Evolutionary conservation across 2,797 vertebrate genomes (phyloP), one percentile per base, ranked within the genome.

Genomic region (Cyprinodon diabolis): DNA sequence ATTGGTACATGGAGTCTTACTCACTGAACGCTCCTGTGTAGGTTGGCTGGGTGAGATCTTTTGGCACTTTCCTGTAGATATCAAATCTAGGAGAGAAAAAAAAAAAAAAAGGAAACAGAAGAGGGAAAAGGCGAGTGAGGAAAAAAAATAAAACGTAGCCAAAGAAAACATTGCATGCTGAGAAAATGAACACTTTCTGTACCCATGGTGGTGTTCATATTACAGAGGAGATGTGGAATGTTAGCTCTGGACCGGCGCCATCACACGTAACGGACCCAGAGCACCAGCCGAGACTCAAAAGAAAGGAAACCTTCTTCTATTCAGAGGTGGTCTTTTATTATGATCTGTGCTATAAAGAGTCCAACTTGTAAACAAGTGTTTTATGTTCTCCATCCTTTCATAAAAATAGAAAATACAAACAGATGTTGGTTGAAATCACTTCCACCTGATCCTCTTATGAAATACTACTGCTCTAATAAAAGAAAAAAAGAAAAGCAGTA

Each of bases 61-160:
- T 99, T 90, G 98, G 98, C 84, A 99, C 98, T 95, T 99, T 99
- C 95, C 98, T 97, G 96, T 99, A 99, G 95, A 99, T 98, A 94
- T 99, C 97, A 90, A 99, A 97, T 95, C 98, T 99, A 94, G 49
- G 91, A 78, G 86, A 76, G 83, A 62, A 85, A 68, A 76, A 47
- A 43, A 76, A 47, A 43, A 80, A n/a, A 77, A 72, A 76, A 25
- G 19, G 74, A 58, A 76, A 73, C 71, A 73, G 68, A 73, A 76
- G 49, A 35, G 17, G 49, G 54, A 65, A 72, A 76, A 37, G 37
- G 13, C 70, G 60, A 84, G 74, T 51, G 66, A 68, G 49, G 74
- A 75, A 77, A 73, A 76, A 87, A 63, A 56, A 75, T 68, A 75
- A 77, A 86, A 63, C 56, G 72, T 1, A 71, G 62, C 56, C 65